A percentile compares a stretch with the other conserved stretches of the same genome.
Evolutionary conservation across 2,797 vertebrate species (phyloP).

Genomic region (Onychomys leucogaster): DNA sequence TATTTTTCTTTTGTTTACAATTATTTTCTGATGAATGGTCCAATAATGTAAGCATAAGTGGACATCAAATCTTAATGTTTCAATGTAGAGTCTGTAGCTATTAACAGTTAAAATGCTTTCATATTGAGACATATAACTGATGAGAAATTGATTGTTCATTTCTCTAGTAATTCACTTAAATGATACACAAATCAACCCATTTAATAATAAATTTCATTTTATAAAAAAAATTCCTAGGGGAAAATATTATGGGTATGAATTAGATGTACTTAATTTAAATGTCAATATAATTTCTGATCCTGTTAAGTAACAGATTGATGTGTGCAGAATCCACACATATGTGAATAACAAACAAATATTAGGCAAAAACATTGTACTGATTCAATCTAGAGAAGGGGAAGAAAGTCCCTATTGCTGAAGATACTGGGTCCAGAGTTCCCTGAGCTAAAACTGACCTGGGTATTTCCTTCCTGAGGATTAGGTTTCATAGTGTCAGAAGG

Average conservation of each 20-base stretch:
- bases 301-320: neutral
- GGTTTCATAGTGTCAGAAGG: neutral
- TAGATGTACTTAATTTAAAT: conserved; percentile 39
- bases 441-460: neutral
- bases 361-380: neutral
- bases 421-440: too few relatives aligned
- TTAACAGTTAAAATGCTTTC: neutral
- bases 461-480: neutral
- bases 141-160: conserved; percentile 9
- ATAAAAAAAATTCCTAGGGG: neutral
- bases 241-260: neutral
- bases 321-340: conserved; percentile 8
- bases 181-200: neutral
- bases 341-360: neutral
- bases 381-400: neutral
- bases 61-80: neutral
- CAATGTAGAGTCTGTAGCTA: neutral
- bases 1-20: conserved; percentile 1
- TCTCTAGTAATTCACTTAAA: conserved; percentile 33
- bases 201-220: conserved; percentile 24
- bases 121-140: neutral
- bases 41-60: neutral
- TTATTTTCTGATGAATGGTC: neutral
- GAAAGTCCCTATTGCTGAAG: neutral
- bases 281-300: neutral